Conservation (phyloP, 2,797 vertebrate genomes). For the Morus bassanus region DNA sequence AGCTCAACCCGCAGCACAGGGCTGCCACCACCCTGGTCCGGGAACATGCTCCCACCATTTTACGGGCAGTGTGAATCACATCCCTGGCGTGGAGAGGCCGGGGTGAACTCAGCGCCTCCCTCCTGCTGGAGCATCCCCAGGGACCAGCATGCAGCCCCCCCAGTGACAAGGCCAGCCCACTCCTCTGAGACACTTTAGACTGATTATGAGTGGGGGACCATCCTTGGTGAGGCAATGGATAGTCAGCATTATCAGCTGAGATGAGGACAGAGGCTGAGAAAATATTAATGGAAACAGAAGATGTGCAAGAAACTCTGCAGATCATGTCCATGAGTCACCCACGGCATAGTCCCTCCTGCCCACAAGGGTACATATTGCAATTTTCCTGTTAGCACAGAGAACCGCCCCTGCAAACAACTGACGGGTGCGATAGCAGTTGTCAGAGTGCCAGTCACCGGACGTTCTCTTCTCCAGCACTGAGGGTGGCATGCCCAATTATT, state of each 20-base stretch:
- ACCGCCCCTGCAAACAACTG: fast-evolving
- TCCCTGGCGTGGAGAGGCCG: not conserved
- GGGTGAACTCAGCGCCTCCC: not conserved
- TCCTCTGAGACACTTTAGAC: not conserved
- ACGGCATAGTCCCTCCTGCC: fast-evolving
- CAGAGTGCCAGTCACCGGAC: not conserved
- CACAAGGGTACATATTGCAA: fast-evolving
- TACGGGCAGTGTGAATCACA: fast-evolving
- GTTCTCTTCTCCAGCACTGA: not conserved
- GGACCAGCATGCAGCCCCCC: not conserved
- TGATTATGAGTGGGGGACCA: not conserved
- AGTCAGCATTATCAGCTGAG: not conserved
- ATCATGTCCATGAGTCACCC: not conserved
- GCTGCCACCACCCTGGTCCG: not conserved
- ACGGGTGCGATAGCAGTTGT: fast-evolving
- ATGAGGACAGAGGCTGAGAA: not conserved
- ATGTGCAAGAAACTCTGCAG: not conserved
- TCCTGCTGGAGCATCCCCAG: not conserved
- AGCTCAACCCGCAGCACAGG: not conserved
- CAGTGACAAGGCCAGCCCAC: not conserved
- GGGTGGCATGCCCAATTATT: not conserved
- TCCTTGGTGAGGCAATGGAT: not conserved
- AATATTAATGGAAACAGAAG: not conserved
- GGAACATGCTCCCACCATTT: not conserved
- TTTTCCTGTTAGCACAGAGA: not conserved